Evolutionary conservation across 1,140 invertebrate genomes (phyloP).

Genomic region (Phenacoccus solenopsis): DNA sequence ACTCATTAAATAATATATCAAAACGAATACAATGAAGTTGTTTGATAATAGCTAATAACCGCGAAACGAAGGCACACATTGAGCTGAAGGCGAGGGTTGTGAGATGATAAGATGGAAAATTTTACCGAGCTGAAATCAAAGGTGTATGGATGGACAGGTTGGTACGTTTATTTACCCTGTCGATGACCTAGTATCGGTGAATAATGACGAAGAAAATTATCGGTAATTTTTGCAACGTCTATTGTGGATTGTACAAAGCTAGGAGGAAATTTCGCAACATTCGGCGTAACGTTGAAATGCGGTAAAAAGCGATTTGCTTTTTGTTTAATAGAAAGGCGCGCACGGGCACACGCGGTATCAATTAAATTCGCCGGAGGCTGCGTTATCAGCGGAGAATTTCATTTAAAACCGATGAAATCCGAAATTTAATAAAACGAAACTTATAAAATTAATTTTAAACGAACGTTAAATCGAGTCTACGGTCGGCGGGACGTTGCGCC

Average conservation of each 20-base stretch:
- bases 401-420: constrained; percentile 16
- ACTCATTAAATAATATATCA: background rate
- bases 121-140: too few species aligned
- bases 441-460: constrained; percentile 17
- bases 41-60: background rate
- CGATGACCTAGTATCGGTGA: too few species aligned
- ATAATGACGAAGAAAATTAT: too few species aligned
- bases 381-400: constrained; percentile 3
- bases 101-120: too few species aligned
- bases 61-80: too few species aligned
- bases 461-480: background rate
- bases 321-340: background rate
- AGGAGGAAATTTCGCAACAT: background rate
- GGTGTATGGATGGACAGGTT: too few species aligned
- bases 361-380: background rate
- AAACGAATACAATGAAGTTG: background rate
- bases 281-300: background rate
- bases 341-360: background rate
- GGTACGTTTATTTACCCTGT: too few species aligned
- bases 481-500: background rate
- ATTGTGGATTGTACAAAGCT: too few species aligned
- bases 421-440: constrained; percentile 17
- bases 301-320: background rate
- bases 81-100: too few species aligned
- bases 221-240: too few species aligned